Conservation (phyloP, 1,140 invertebrate species). For the Halictus rubicundus region DNA sequence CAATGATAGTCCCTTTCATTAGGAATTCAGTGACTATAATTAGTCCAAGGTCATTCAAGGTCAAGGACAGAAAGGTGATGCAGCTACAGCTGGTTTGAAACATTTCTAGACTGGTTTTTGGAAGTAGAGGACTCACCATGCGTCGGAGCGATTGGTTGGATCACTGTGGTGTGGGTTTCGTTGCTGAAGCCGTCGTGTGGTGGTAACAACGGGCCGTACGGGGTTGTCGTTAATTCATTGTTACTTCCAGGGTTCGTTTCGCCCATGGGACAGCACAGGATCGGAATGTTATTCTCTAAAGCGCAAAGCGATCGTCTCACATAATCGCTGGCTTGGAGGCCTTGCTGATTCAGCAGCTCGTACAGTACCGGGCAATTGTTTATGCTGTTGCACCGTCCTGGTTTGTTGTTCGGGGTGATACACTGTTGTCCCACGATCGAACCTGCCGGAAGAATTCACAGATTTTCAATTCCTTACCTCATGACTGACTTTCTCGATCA, state of each 20-base stretch:
- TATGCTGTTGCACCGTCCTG: constrained; percentile 79
- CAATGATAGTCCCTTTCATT: too few relatives aligned
- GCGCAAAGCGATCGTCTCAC: constrained; percentile 81
- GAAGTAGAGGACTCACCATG: constrained; percentile 52
- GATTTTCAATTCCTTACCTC: too few relatives aligned
- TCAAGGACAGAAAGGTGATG: too few relatives aligned
- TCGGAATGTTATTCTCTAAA: constrained; percentile 78
- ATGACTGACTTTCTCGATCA: too few relatives aligned
- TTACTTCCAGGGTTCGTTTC: too few relatives aligned
- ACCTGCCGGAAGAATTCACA: too few relatives aligned
- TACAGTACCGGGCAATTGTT: constrained; percentile 77
- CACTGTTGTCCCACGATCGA: constrained; percentile 11
- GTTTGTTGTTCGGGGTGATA: constrained; percentile 12
- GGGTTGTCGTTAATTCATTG: too few relatives aligned
- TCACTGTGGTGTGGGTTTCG: constrained; percentile 52
- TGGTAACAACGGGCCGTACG: constrained; percentile 50
- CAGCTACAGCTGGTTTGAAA: too few relatives aligned
- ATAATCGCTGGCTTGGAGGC: constrained; percentile 69
- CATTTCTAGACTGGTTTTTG: too few relatives aligned
- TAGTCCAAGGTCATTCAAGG: too few relatives aligned
- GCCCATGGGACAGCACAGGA: constrained; percentile 84
- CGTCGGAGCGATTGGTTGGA: constrained; percentile 66
- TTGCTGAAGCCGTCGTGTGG: constrained; percentile 71
- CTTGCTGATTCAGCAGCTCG: constrained; percentile 68
- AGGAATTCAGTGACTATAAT: too few relatives aligned